Percentiles rank a stretch among this genome's conserved stretches.
Evolutionary conservation across 1,140 invertebrate genomes (phyloP).

Genomic region (Euwallacea fornicatus): DNA sequence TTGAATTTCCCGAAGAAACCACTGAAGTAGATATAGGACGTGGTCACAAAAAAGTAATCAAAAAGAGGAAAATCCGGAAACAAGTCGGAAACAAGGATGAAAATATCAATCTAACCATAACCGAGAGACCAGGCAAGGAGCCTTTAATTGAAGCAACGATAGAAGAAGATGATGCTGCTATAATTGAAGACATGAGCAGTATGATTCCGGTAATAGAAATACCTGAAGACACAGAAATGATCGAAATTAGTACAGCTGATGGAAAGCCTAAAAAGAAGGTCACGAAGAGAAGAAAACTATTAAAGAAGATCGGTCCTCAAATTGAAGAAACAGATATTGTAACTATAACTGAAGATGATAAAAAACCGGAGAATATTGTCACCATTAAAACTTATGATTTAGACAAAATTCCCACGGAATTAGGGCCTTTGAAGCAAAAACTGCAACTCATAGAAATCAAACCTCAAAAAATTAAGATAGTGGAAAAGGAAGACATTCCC

Average conservation of each 20-base stretch:
- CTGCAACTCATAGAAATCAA: slow-evolving; percentile 43
- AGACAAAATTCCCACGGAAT: slow-evolving; percentile 18
- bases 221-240: slow-evolving; percentile 55
- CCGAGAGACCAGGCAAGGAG: slow-evolving; percentile 30
- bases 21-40: slow-evolving; percentile 36
- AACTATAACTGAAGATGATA: slow-evolving; percentile 50
- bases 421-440: slow-evolving; percentile 33
- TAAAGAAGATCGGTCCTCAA: slow-evolving; percentile 46
- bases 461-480: slow-evolving; percentile 37
- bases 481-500: slow-evolving; percentile 41
- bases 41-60: slow-evolving; percentile 33
- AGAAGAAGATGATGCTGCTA: slow-evolving; percentile 25
- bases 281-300: slow-evolving; percentile 46
- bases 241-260: slow-evolving; percentile 53
- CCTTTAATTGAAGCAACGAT: slow-evolving; percentile 33
- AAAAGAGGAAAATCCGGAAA: slow-evolving; percentile 40
- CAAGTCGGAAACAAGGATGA: slow-evolving; percentile 41
- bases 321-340: slow-evolving; percentile 50
- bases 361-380: slow-evolving; percentile 47
- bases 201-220: slow-evolving; percentile 45
- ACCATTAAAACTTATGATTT: slow-evolving; percentile 40
- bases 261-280: slow-evolving; percentile 52
- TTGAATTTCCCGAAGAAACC: slow-evolving; percentile 39
- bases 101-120: slow-evolving; percentile 37
- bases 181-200: slow-evolving; percentile 30